A percentile compares a stretch with the other conserved stretches of the same genome.
Conservation (phyloP, 2,888 invertebrate species). For the Drepanosiphum platanoidis region DNA sequence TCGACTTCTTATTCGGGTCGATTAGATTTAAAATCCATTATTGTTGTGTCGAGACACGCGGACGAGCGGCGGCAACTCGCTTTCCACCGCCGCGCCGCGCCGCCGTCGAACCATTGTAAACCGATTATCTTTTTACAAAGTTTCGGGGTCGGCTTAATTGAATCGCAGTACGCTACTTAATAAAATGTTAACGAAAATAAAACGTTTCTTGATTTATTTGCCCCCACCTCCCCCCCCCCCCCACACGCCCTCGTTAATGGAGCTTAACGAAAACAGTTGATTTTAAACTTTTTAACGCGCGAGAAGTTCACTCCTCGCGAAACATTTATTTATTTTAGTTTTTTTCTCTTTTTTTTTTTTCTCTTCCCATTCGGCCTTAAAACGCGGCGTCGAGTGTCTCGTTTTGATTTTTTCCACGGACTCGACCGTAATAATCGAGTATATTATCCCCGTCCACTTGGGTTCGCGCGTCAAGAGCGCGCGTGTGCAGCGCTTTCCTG, state of each 20-base stretch:
- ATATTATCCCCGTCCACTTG: background rate
- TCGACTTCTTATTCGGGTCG: background rate
- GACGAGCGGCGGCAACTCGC: background rate
- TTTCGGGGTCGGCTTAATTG: background rate
- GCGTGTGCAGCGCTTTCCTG: no score
- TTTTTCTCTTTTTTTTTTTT: background rate
- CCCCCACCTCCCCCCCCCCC: no score
- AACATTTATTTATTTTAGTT: background rate
- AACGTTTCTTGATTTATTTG: background rate
- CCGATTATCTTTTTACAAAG: conserved; percentile 15
- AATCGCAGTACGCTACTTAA: background rate
- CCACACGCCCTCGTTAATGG: no score
- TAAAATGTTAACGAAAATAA: background rate
- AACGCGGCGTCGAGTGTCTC: background rate
- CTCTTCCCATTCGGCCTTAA: background rate
- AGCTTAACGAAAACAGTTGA: background rate
- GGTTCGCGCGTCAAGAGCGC: background rate
- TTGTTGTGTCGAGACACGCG: background rate
- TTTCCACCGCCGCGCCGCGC: background rate
- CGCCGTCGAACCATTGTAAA: background rate
- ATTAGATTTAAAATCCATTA: background rate
- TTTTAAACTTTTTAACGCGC: background rate
- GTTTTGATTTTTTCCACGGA: background rate
- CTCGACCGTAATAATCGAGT: background rate
- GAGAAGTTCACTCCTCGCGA: background rate